Conservation (phyloP, 2,797 vertebrate genomes). For the Pachyuromys duprasi region DNA sequence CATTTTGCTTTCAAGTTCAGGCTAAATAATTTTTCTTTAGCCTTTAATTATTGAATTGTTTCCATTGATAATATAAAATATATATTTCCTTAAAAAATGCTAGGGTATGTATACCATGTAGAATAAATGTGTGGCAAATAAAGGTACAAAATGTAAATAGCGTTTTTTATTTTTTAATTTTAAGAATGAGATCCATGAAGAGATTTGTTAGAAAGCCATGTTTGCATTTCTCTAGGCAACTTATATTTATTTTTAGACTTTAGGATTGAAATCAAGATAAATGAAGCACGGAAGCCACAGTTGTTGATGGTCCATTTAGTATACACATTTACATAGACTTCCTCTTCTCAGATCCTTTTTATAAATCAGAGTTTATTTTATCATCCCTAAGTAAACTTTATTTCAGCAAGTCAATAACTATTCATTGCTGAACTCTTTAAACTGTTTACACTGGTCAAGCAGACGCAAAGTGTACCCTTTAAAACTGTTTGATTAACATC, state of each 20-base stretch:
- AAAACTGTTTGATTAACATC: slow-evolving; percentile 39
- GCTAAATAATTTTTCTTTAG: not conserved
- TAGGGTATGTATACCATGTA: not conserved
- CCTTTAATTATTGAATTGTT: slow-evolving; percentile 36
- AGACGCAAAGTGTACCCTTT: slow-evolving; percentile 57
- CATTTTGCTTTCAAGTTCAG: slow-evolving; percentile 19
- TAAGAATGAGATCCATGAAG: slow-evolving; percentile 37
- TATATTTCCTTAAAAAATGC: slow-evolving; percentile 33
- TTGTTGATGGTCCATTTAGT: slow-evolving; percentile 76
- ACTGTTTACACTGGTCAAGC: slow-evolving; percentile 48
- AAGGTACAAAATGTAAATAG: slow-evolving; percentile 21
- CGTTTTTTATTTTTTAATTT: slow-evolving; percentile 45
- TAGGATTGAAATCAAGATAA: slow-evolving; percentile 66
- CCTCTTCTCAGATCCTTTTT: slow-evolving; percentile 64
- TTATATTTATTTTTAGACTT: slow-evolving; percentile 66
- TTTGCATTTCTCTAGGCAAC: slow-evolving; percentile 59
- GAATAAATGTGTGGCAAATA: slow-evolving; percentile 45
- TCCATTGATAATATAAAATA: slow-evolving; percentile 26
- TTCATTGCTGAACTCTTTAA: slow-evolving; percentile 43
- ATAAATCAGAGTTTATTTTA: slow-evolving; percentile 75
- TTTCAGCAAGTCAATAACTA: slow-evolving; percentile 64
- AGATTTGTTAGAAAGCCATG: slow-evolving; percentile 54
- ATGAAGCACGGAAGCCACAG: slow-evolving; percentile 70
- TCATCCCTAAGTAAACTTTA: slow-evolving; percentile 73
- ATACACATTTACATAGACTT: slow-evolving; percentile 74